Evolutionary conservation across 2,888 invertebrate species (phyloP), one percentile per base, ranked within the genome.

Genomic region (Harpalus rufipes): DNA sequence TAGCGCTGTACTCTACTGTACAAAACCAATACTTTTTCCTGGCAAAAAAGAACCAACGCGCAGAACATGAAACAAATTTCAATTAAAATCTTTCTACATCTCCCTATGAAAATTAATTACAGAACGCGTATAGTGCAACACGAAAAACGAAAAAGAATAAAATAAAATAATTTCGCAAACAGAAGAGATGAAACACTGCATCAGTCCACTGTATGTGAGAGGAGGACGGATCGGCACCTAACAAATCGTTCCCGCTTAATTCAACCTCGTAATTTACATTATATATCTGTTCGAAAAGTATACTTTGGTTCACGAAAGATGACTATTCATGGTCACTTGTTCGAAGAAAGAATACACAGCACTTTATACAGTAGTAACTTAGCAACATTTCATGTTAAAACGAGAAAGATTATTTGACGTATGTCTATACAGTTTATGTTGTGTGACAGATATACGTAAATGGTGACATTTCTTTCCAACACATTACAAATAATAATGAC

Each of bases 101-200:
- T 74, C 72, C 72, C 72, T 74, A 74, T 74, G 72, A 74, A 74
- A 74, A 74, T 74, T 74, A 74, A 74, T 74, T 74, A 74, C 72
- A 74, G 72, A 74, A 74, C 72, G 72, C 72, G 72, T 74, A 74
- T 44, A 74, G 72, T 44, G 72, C 72, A 74, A 74, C 72, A 74
- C 44, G 12, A 74, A 74, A 51, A 44, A 74, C 18, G 72, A 74
- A 74, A 74, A 74, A 74, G 72, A 74, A 74, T 74, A 7, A 74
- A 74, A 74, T 74, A 74, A 74, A 74, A 74, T 74, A 74, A 74
- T 74, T 74, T 74, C 18, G 72, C 72, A 74, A 74, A 74, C 72
- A 74, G 44, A 74, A 25, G 72, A 41, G 72, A 74, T 74, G 72
- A 44, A 74, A 74, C 72, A 74, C 44, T 51, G 59, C 59, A 16